Evolutionary conservation across 2,797 vertebrate species (phyloP), one percentile per base, ranked within the genome.

Genomic region (Esox masquinongy): DNA sequence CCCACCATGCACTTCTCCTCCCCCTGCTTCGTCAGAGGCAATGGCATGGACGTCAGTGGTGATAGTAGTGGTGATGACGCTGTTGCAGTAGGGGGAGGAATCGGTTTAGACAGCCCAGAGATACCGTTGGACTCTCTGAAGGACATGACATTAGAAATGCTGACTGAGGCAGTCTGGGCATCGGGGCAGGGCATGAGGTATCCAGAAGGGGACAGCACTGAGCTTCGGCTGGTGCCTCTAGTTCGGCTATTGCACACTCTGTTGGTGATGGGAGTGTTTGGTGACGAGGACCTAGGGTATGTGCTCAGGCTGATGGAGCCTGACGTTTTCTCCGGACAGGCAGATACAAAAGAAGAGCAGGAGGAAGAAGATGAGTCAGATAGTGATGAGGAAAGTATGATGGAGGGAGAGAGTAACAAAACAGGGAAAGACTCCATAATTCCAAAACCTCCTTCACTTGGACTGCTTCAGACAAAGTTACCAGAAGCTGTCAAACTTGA

Each of bases 401-500:
- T 80, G 34, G 78, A 85, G 72, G 61, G 17, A 49, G 77, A 81
- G 70, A 39, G 7, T 7, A 24, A 24, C 3, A 64, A 64, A 50
- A 63, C 61, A 49, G 79, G 73, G 47, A 75, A 80, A 34, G 85
- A 81, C 7, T 82, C 87, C 56, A 14, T 47, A 47, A 80, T 86
- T 11, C 90, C 90, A 72, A 92, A 95, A 82, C 93, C 86, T 9
- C 90, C 90, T 72, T 92, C 95, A 83, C 93, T 95, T 86, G 96
- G 95, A 63, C 94, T 99, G 75, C 94, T 99, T 84, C 94, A 97
- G 78, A 97, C 98, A 95, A 97, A 96, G 74, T 95, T 98, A 84
- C 97, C 97, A 1, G 97, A 98, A 85, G 94, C 96, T 70, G 97
- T 98, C 77, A 97, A 98, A 90, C 88, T 97, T 76, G 96, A 98